Evolutionary conservation across 2,888 invertebrate species (phyloP), one percentile per base, ranked within the genome.

Genomic region (Altica lythri): DNA sequence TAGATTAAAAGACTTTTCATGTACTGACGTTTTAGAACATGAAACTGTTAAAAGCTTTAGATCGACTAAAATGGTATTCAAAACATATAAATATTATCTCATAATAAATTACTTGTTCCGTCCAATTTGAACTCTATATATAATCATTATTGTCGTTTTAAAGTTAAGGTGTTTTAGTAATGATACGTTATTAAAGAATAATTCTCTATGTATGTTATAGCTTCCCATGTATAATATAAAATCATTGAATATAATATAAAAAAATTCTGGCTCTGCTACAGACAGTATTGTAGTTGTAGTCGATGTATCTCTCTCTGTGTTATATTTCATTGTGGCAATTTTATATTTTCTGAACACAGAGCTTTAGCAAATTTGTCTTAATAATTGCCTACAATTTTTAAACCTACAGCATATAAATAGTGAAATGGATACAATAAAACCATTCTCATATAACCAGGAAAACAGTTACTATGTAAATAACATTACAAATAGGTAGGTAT

Each of bases 391-490:
- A n/a, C n/a, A n/a, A n/a, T n/a, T n/a, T n/a, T n/a, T n/a, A n/a
- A n/a, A n/a, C n/a, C n/a, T n/a, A n/a, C n/a, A n/a, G n/a, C n/a
- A n/a, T n/a, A n/a, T n/a, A n/a, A n/a, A n/a, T n/a, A n/a, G n/a
- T n/a, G n/a, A n/a, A n/a, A n/a, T n/a, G n/a, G n/a, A n/a, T n/a
- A n/a, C n/a, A 22, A 22, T 27, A n/a, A 32, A 45, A 3, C 6
- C 17, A 18, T 22, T 34, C 6, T 44, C 16, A 5, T 38, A 8
- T 10, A 34, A 44, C 50, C 18, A 18, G 40, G 55, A 53, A 53
- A 49, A 49, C 42, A 50, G 48, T 58, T 52, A 49, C 29, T 45
- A 53, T 53, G 44, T 40, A 59, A 55, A 51, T 59, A 44, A 45
- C 49, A 13, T 45, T 40, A 35, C 18, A 44, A 53, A 50, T 48